phyloP scores from a whole-genome alignment of 2,113 vertebrate species.

The Tupaia chinensis region DNA sequence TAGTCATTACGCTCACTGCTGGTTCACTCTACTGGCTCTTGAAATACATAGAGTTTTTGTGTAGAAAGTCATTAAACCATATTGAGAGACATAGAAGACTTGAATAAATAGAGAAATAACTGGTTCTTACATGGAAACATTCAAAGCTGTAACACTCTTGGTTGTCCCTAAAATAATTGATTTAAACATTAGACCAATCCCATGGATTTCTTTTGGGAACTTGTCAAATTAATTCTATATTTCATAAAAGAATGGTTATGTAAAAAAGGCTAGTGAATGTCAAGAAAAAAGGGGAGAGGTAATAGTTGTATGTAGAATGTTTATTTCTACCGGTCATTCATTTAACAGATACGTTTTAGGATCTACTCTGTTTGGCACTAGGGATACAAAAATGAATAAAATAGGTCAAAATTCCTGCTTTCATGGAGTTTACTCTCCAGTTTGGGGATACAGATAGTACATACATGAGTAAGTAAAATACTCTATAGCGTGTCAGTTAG shows the following conservation, averaged over 20 bases:
- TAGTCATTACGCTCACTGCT: too few relatives aligned
- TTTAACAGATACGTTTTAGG: not conserved
- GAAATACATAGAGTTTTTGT: not conserved
- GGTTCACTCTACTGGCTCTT: not conserved
- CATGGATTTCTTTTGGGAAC: not conserved
- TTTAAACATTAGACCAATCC: not conserved
- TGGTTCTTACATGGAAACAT: not conserved
- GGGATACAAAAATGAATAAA: not conserved
- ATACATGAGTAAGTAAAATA: not conserved
- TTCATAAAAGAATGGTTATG: not conserved
- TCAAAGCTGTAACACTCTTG: not conserved
- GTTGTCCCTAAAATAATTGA: not conserved
- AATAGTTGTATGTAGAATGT: not conserved
- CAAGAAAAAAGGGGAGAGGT: not conserved
- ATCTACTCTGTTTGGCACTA: not conserved
- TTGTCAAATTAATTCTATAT: not conserved
- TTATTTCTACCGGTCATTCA: not conserved
- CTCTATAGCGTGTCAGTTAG: not conserved
- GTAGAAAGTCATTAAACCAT: not conserved
- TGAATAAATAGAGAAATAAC: not conserved
- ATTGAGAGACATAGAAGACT: not conserved
- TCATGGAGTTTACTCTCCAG: not conserved
- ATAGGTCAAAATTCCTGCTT: not conserved
- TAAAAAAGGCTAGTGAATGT: not conserved
- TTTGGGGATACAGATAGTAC: not conserved